These are phyloP conservation scores for Ranitomeya imitator DNA, from an alignment of 2,113 vertebrate species.

Conservation along the genomic window DNA sequence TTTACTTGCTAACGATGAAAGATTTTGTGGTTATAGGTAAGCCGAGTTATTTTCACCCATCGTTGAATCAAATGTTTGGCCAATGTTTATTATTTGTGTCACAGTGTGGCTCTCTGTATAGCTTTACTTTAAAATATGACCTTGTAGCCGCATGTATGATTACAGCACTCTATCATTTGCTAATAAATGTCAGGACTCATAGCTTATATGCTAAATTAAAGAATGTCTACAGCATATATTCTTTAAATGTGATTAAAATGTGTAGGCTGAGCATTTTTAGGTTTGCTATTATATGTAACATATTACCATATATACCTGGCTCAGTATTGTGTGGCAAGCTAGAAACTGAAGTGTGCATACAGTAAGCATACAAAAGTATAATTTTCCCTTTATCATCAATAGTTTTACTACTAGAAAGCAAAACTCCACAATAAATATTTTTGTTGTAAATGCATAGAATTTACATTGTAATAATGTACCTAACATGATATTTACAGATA, in stretches of 20 bases:
- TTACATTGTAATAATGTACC: no score
- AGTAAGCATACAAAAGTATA: neutral
- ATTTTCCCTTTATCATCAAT: neutral
- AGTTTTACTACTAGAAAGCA: neutral
- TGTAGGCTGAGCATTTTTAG: conserved; percentile 1
- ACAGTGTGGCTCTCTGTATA: neutral
- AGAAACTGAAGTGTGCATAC: neutral
- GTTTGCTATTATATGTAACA: neutral
- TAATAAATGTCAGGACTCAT: conserved; percentile 34
- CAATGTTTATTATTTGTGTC: conserved; percentile 25
- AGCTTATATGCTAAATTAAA: conserved; percentile 22
- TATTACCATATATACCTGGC: neutral
- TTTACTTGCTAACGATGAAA: neutral
- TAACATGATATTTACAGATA: no score
- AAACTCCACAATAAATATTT: neutral
- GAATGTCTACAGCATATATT: conserved; percentile 15
- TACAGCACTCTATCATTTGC: conserved; percentile 33
- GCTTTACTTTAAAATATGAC: conserved; percentile 23
- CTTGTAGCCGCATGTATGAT: conserved; percentile 18
- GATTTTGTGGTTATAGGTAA: conserved; percentile 17
- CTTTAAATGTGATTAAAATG: conserved; percentile 23
- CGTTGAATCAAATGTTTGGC: neutral
- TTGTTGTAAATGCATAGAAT: no score
- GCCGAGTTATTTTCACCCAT: neutral
- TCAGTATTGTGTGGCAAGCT: neutral